Evolutionary conservation across 2,888 invertebrate species (phyloP), one percentile per base, ranked within the genome.

Genomic region (Rambutsinella grinnellia): DNA sequence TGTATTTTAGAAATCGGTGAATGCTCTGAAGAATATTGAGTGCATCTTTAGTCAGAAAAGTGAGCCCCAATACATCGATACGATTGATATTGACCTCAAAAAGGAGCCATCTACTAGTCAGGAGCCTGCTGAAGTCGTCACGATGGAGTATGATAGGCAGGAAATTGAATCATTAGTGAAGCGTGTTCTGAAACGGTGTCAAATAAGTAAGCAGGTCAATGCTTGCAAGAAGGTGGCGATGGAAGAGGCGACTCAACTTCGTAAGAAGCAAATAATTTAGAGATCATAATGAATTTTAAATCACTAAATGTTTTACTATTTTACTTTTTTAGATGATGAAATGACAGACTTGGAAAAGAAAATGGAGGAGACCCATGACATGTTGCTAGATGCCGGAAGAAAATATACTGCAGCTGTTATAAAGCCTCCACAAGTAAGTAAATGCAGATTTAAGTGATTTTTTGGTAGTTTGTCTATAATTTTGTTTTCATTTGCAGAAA

Each of bases 31-130:
- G 19, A 53, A 26, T 13, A 28, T 36, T 0, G 54, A 46, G 13
- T 24, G 49, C 49, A 23, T 78, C 13, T 76, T 76, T 23, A 70
- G 23, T 2, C 23, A 60, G 49, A 72, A 72, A 28, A 51, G 53
- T 44, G 68, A 76, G 17, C 76, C 80, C 8, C 58, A 58, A 19
- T 15, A 13, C 1, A 51, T 49, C 56, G 17, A 66, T 36, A 24
- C 70, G 54, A n/a, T n/a, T n/a, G 28, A 15, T 2, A 28, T 57
- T 10, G 66, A 26, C 23, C 61, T 23, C 28, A 23, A 2, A 3
- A 17, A 26, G 10, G 27, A 62, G 2, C 8, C n/a, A 44, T 51
- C 54, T 19, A 58, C 57, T 36, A 36, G 2, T 3, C 27, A 27
- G 46, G 28, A 21, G 6, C 13, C n/a, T 69, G 1, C 47, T 1